Base-by-base conservation (phyloP, 2,888 invertebrate genomes). In the Ceramica pisi region DNA sequence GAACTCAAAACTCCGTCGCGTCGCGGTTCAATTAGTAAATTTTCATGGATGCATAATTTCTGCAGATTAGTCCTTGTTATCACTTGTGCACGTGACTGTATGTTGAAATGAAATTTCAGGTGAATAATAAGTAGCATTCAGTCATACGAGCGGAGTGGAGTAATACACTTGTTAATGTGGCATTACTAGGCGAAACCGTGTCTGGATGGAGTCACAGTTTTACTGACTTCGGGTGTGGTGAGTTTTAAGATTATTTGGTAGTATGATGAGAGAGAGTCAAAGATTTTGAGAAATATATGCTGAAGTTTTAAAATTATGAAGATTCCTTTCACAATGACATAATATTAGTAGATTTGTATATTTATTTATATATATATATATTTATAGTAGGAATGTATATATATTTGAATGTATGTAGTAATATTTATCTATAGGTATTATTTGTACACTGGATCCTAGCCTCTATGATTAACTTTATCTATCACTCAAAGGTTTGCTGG, bases 71-170 rank as follows among this genome's bases (percentile, higher is more conserved):
- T 69, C 12, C 12, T 53, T 69, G 66, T 82, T 83, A 82, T 77
- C 82, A 83, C 69, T 76, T 69, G 65, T 75, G 71, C 65, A 69
- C 71, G 73, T 73, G 79, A 73, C 62, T 77, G 71, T 77, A 60
- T 38, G 64, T 69, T 60, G 61, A 62, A 64, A 73, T 85, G 60
- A 77, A 85, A 81, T 81, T 80, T 75, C 79, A 73, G 72, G 83
- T 81, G 76, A 82, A 85, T 84, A 81, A 77, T 85, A 79, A 84
- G 75, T 73, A 75, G 69, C 61, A 67, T 73, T 82, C 62, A 71
- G 50, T 82, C 73, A 84, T 76, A 80, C n/a, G 78, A 75, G 71
- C 56, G 23, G 64, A 73, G 72, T 73, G 55, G 63, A 44, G 74
- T 75, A 71, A 81, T 84, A 79, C 85, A 84, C 69, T 57, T 71